Percentiles rank a stretch among this genome's conserved stretches.
Evolutionary conservation across 2,113 vertebrate genomes (phyloP).

Genomic region (Menura novaehollandiae): DNA sequence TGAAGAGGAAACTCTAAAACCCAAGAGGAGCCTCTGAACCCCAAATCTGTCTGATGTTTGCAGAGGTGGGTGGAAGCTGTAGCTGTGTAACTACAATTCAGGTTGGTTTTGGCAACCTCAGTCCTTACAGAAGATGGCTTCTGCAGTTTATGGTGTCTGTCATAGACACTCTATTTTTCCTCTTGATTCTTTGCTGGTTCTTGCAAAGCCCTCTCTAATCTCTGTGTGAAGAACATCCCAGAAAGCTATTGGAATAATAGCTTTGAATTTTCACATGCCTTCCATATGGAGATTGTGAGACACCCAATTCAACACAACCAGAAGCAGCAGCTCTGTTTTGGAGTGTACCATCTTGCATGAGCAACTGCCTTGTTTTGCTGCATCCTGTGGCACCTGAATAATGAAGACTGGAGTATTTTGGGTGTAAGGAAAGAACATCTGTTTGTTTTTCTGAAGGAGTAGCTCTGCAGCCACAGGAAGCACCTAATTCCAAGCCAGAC

Average conservation of each 20-base stretch:
- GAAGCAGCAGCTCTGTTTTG: neutral
- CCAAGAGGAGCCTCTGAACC: neutral
- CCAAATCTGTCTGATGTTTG: neutral
- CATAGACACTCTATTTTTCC: neutral
- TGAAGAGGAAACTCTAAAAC: neutral
- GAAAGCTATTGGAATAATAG: neutral
- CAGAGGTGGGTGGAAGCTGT: neutral
- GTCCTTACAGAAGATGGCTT: neutral
- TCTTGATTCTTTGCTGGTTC: neutral
- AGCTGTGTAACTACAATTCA: neutral
- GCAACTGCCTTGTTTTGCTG: neutral
- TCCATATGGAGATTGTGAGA: neutral
- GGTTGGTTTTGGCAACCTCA: neutral
- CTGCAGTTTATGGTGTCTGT: neutral
- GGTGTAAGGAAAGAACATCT: neutral
- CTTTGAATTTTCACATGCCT: neutral
- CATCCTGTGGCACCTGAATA: neutral
- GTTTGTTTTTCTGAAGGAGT: neutral
- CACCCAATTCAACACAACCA: neutral
- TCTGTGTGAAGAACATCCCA: neutral
- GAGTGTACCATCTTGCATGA: rapidly evolving
- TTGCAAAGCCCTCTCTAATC: neutral
- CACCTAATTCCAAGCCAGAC: neutral
- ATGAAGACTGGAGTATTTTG: neutral
- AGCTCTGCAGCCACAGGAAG: neutral